A percentile compares a stretch with the other conserved stretches of the same genome.
Conservation (phyloP, 2,888 invertebrate species). For the Eudemis profundana region DNA sequence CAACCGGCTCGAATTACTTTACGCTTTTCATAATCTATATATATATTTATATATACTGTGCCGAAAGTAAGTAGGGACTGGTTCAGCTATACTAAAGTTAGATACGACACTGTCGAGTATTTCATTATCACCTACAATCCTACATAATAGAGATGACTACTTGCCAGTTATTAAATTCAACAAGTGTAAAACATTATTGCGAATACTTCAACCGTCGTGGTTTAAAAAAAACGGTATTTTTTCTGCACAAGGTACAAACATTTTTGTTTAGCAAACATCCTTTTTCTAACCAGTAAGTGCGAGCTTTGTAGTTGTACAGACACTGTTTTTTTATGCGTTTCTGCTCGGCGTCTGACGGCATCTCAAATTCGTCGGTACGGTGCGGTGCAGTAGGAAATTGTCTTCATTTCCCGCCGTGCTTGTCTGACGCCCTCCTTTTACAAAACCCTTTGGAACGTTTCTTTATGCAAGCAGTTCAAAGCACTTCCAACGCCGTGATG, state of each 20-base stretch:
- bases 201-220: no score
- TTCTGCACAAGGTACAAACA: not conserved
- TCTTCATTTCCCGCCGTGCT: slow-evolving; percentile 64
- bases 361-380: not conserved
- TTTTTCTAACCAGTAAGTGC: not conserved
- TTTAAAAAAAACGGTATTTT: no score
- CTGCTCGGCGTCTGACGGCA: not conserved
- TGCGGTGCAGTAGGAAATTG: slow-evolving; percentile 57
- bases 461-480: slow-evolving; percentile 64
- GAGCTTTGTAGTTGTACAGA: not conserved
- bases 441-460: slow-evolving; percentile 55
- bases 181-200: no score
- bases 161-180: no score
- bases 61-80: no score
- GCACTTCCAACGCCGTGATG: slow-evolving; percentile 49
- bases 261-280: not conserved
- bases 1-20: no score
- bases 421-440: slow-evolving; percentile 52
- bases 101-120: no score
- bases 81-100: no score
- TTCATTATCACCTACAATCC: no score
- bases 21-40: no score
- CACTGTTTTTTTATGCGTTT: not conserved
- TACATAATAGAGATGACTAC: no score
- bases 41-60: no score